A percentile compares a stretch with the other conserved stretches of the same genome.
Evolutionary conservation across 2,888 invertebrate species (phyloP).

Genomic region (Sminthurinus aureus): DNA sequence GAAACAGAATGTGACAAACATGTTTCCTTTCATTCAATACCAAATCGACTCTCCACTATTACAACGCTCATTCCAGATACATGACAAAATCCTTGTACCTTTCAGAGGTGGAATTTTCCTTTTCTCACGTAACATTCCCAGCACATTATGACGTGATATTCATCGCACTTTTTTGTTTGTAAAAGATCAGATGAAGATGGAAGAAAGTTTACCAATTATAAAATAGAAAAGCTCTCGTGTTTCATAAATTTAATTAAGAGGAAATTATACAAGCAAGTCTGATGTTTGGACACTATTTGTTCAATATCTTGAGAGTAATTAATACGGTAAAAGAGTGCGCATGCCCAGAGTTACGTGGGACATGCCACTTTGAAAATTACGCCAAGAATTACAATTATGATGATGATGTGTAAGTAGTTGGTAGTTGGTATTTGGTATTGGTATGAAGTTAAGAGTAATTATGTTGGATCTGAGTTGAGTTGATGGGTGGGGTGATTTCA

Average conservation of each 20-base stretch:
- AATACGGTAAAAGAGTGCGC: neutral
- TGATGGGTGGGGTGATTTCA: neutral
- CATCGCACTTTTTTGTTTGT: too few relatives aligned
- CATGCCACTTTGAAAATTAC: too few relatives aligned
- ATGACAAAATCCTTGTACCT: too few relatives aligned
- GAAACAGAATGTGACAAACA: slow-evolving; percentile 46
- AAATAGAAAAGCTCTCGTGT: neutral
- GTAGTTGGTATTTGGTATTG: neutral
- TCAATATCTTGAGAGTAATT: neutral
- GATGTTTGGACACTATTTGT: neutral
- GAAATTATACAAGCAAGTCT: slow-evolving; percentile 2
- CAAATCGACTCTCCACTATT: neutral
- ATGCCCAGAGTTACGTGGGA: too few relatives aligned
- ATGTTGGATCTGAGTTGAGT: too few relatives aligned
- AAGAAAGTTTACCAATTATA: too few relatives aligned
- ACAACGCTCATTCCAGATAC: neutral
- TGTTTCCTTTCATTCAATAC: slow-evolving; percentile 40
- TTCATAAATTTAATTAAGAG: slow-evolving; percentile 15
- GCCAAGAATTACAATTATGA: neutral
- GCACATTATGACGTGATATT: too few relatives aligned
- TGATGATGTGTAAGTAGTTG: neutral
- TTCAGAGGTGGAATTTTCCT: too few relatives aligned
- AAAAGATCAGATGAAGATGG: too few relatives aligned
- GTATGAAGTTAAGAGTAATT: neutral
- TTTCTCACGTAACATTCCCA: too few relatives aligned